Base-by-base conservation (phyloP, 2,888 invertebrate species). In the Leptodirus hochenwartii region DNA sequence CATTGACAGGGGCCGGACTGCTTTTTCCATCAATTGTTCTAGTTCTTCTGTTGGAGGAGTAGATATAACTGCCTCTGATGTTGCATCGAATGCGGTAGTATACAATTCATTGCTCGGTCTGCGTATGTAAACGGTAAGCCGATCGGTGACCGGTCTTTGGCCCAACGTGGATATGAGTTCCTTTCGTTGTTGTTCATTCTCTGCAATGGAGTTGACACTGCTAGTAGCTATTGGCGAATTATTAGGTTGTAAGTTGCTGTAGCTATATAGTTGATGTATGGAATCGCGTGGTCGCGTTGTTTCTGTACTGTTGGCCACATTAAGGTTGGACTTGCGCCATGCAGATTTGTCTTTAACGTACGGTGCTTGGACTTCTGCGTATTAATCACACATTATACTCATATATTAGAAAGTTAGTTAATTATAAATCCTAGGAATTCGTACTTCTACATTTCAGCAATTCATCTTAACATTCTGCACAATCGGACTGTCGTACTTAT, bases 321-420 rank as follows among this genome's bases (percentile, higher is more conserved):
- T 71, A 15, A 70, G 47, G 35, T 62, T 69, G 4, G 71, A 79
- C 47, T 82, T 74, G 49, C 80, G 65, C 63, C 80, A 78, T 5
- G 75, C 66, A 22, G 77, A 74, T 50, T 71, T 77, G 46, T 84
- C 82, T 51, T 77, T 78, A 33, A 68, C 66, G 45, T 63, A 62
- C 17, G 63, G 62, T 11, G 42, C 43, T 35, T 45, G 44, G 5
- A 40, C 43, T 37, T 45, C 44, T 43, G 27, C 9, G n/a, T n/a
- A n/a, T n/a, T n/a, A n/a, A n/a, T n/a, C n/a, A n/a, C n/a, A n/a
- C n/a, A n/a, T n/a, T n/a, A n/a, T n/a, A n/a, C n/a, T n/a, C n/a
- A n/a, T n/a, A n/a, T n/a, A n/a, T n/a, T n/a, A n/a, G n/a, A n/a
- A n/a, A n/a, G n/a, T n/a, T n/a, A n/a, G n/a, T n/a, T n/a, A n/a